These are phyloP conservation scores for Esox masquinongy DNA, from an alignment of 2,797 vertebrate species.

Conservation along the genomic window DNA sequence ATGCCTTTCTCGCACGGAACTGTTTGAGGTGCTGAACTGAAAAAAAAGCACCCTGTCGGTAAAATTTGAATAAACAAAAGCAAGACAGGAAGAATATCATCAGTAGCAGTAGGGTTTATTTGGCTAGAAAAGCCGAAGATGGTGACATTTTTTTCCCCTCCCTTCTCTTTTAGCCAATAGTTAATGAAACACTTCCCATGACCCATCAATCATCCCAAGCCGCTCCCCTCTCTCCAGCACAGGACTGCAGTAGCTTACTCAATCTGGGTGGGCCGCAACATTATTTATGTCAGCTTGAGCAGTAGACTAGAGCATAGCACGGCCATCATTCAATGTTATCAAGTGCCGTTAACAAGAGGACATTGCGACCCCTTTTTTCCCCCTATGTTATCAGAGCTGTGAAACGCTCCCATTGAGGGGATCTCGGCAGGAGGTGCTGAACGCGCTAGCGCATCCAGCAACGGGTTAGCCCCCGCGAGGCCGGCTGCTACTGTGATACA, in stretches of 20 bases:
- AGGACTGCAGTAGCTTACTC: slow-evolving; percentile 23
- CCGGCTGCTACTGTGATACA: slow-evolving; percentile 3
- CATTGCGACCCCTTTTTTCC: slow-evolving; percentile 17
- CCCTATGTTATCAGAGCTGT: slow-evolving; percentile 12
- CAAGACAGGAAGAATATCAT: slow-evolving; percentile 58
- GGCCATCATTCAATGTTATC: slow-evolving; percentile 24
- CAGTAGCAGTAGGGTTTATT: slow-evolving; percentile 42
- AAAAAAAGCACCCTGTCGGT: slow-evolving; percentile 83
- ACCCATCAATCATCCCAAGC: slow-evolving; percentile 50
- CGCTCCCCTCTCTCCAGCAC: slow-evolving; percentile 28
- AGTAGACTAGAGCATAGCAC: slow-evolving; percentile 23
- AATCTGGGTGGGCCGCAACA: slow-evolving; percentile 16
- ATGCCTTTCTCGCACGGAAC: slow-evolving; percentile 82
- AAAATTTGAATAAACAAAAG: slow-evolving; percentile 83
- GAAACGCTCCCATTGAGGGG: neutral
- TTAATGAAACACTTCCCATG: slow-evolving; percentile 53
- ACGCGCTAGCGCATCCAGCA: neutral
- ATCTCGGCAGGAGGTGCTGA: neutral
- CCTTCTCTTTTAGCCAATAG: slow-evolving; percentile 33
- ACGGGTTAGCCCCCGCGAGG: neutral
- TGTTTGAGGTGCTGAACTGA: slow-evolving; percentile 84
- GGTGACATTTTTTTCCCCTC: slow-evolving; percentile 14
- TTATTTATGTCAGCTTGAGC: slow-evolving; percentile 12
- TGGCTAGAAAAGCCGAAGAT: slow-evolving; percentile 40
- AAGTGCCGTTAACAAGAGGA: slow-evolving; percentile 24